A percentile compares a stretch with the other conserved stretches of the same genome.
Conservation (phyloP, 2,113 vertebrate genomes). For the Picathartes gymnocephalus region DNA sequence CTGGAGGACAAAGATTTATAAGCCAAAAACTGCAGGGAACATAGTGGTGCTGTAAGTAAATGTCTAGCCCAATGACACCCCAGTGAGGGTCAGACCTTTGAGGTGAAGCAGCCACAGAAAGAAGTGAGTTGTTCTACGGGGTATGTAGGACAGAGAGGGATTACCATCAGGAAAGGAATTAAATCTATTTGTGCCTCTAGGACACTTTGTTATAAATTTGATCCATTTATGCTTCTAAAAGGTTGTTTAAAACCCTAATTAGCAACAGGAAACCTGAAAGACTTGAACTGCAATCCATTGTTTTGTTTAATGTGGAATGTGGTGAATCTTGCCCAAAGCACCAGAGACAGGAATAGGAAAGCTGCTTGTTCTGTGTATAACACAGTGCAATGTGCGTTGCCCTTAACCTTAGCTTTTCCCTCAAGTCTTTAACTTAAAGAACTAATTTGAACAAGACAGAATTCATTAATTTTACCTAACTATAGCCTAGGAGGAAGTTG, state of each 20-base stretch:
- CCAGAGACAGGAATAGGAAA: background rate
- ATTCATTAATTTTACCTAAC: conserved; percentile 29
- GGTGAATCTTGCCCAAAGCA: background rate
- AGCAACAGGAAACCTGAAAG: conserved; percentile 19
- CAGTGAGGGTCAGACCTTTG: background rate
- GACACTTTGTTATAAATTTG: conserved; percentile 31
- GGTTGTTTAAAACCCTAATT: conserved; percentile 49
- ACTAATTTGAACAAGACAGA: conserved; percentile 15
- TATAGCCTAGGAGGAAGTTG: background rate
- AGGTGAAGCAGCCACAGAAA: background rate
- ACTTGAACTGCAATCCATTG: conserved; percentile 37
- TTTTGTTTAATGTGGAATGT: conserved; percentile 46
- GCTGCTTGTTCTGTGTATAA: background rate
- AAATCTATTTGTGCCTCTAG: conserved; percentile 13
- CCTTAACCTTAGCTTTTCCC: conserved; percentile 7
- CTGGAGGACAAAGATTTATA: background rate
- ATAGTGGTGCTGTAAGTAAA: background rate
- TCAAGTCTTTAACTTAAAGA: conserved; percentile 25
- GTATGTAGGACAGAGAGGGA: background rate
- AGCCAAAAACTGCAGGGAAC: background rate
- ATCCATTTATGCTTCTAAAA: conserved; percentile 49
- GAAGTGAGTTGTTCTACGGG: background rate
- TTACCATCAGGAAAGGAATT: conserved; percentile 1
- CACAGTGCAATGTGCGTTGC: background rate
- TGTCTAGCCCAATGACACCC: background rate